These are phyloP conservation scores for Micronisus gabar DNA, from an alignment of 2,113 vertebrate genomes.

Conservation along the genomic window DNA sequence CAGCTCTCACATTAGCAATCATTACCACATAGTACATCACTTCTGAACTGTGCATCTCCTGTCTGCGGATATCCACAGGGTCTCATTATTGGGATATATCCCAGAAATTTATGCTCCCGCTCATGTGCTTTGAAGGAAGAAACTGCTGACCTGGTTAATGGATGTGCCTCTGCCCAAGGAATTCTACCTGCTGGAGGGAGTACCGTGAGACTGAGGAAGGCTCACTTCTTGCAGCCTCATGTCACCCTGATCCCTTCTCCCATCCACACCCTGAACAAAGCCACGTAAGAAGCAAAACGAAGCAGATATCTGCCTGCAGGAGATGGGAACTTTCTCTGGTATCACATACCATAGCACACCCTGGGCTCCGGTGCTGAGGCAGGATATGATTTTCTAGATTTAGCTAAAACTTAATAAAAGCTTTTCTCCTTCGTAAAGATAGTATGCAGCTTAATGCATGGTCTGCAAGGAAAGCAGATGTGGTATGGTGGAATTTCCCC, in stretches of 20 bases:
- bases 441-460: not conserved
- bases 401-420: not conserved
- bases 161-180: not conserved
- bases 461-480: not conserved
- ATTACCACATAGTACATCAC: not conserved
- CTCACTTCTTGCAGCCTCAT: not conserved
- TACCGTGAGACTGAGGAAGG: not conserved
- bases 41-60: not conserved
- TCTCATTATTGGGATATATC: rapidly evolving
- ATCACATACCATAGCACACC: not conserved
- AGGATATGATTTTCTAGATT: not conserved
- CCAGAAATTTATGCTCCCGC: not conserved
- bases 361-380: not conserved
- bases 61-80: not conserved
- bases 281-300: not conserved
- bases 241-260: not conserved
- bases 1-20: not conserved
- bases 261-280: not conserved
- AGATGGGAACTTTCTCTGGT: not conserved
- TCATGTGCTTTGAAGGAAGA: not conserved
- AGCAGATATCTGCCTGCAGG: not conserved
- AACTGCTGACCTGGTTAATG: not conserved
- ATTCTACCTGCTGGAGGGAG: not conserved
- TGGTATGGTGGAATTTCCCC: too few species aligned
- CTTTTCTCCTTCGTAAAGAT: not conserved